Percentiles rank a stretch among this genome's conserved stretches.
phyloP scores from a whole-genome alignment of 2,797 vertebrate genomes.

The Myotis daubentonii region DNA sequence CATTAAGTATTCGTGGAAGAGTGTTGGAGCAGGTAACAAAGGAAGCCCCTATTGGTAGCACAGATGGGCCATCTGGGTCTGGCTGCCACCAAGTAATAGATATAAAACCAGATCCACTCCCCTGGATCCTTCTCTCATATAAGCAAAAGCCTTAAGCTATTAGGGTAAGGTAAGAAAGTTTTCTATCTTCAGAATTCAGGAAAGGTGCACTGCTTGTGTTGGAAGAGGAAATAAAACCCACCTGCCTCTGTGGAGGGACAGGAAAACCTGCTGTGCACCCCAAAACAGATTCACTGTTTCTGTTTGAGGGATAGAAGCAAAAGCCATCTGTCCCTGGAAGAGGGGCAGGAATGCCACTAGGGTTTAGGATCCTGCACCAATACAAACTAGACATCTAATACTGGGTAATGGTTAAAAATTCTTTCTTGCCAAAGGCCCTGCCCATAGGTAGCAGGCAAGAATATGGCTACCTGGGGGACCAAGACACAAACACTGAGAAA shows the following conservation, averaged over 20 bases:
- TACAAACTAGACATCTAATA: not conserved
- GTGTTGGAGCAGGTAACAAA: not conserved
- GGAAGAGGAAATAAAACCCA: conserved; percentile 9
- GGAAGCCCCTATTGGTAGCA: not conserved
- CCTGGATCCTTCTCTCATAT: not conserved
- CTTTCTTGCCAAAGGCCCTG: not conserved
- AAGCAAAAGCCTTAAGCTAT: not conserved
- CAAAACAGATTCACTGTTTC: not conserved
- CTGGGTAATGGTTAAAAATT: not conserved
- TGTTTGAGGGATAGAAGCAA: not conserved
- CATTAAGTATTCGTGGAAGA: not conserved
- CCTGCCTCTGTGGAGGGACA: not conserved
- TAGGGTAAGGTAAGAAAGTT: not conserved
- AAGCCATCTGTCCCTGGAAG: not conserved
- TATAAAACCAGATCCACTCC: not conserved
- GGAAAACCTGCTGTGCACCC: not conserved
- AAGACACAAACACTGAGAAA: not conserved
- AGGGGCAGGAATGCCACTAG: not conserved
- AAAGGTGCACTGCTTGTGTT: not conserved
- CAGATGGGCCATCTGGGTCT: not conserved
- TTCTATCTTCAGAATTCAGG: not conserved
- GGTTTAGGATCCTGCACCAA: not conserved
- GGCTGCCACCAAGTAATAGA: not conserved
- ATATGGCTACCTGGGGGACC: not conserved
- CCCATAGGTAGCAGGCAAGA: not conserved